Percentiles rank a stretch among this genome's conserved stretches.
Evolutionary conservation across 2,797 vertebrate genomes (phyloP).

Genomic region (Syngnathus rostellatus): DNA sequence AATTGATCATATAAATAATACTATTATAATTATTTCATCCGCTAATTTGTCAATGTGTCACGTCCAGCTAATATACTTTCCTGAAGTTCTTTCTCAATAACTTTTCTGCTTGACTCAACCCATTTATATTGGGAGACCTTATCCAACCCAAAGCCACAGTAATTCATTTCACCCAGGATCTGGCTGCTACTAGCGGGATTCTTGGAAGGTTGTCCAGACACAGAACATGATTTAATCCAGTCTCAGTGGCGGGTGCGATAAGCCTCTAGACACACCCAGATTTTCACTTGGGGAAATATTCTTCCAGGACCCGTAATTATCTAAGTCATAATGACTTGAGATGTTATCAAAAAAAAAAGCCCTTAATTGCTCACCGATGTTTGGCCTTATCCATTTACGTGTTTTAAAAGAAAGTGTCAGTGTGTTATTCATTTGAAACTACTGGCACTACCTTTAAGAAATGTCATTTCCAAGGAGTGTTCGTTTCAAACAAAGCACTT

Average conservation of each 20-base stretch:
- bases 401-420: slow-evolving; percentile 37
- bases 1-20: background rate
- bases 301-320: slow-evolving; percentile 66
- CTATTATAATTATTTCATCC: slow-evolving; percentile 39
- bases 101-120: slow-evolving; percentile 12
- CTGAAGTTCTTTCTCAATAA: slow-evolving; percentile 36
- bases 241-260: slow-evolving; percentile 50
- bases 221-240: slow-evolving; percentile 56
- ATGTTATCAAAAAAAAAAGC: slow-evolving; percentile 56
- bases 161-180: slow-evolving; percentile 52
- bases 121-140: slow-evolving; percentile 36
- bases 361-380: slow-evolving; percentile 70
- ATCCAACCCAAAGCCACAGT: slow-evolving; percentile 45
- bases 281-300: slow-evolving; percentile 64
- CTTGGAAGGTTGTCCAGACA: slow-evolving; percentile 54
- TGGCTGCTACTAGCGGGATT: slow-evolving; percentile 55
- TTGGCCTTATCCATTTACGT: slow-evolving; percentile 47
- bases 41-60: slow-evolving; percentile 33
- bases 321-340: slow-evolving; percentile 61
- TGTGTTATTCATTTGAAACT: slow-evolving; percentile 25
- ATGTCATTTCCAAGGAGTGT: slow-evolving; percentile 16
- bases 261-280: slow-evolving; percentile 56
- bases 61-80: slow-evolving; percentile 37
- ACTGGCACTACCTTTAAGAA: slow-evolving; percentile 22
- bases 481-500: slow-evolving; percentile 9